These are phyloP conservation scores for Pipra filicauda DNA, from an alignment of 2,113 vertebrate genomes.

Conservation along the genomic window DNA sequence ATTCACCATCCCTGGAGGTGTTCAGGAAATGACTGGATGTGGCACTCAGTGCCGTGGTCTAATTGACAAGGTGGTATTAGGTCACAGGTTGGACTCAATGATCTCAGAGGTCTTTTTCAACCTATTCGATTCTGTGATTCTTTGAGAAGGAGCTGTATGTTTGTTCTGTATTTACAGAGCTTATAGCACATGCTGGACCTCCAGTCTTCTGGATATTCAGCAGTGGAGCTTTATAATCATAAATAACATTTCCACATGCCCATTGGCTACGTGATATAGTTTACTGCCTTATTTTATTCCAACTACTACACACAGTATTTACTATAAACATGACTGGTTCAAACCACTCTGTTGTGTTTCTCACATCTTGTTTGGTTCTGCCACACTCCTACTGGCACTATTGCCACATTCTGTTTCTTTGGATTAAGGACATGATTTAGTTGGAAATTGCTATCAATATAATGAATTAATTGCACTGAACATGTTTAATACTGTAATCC, in stretches of 20 bases:
- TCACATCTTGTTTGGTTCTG: background rate
- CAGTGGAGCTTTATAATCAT: background rate
- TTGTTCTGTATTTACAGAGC: background rate
- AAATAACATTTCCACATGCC: background rate
- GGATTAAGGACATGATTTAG: background rate
- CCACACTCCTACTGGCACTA: background rate
- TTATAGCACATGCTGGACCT: background rate
- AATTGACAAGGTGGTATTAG: background rate
- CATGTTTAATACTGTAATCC: background rate
- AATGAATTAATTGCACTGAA: conserved; percentile 13
- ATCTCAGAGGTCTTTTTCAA: background rate
- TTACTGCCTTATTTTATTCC: background rate
- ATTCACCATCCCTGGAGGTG: background rate
- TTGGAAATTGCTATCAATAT: background rate
- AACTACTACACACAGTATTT: background rate
- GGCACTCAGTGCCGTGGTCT: background rate
- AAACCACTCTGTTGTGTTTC: background rate
- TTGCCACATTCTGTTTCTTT: background rate
- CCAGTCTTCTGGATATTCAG: background rate
- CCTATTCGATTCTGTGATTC: background rate
- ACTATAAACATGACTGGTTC: background rate
- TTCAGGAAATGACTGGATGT: background rate
- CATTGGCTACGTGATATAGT: background rate
- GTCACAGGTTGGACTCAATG: background rate
- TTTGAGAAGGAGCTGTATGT: background rate